These are phyloP conservation scores for Umimayanthus chanpuru DNA, from an alignment of 92 coral and sea anemone species.

Conservation along the genomic window DNA sequence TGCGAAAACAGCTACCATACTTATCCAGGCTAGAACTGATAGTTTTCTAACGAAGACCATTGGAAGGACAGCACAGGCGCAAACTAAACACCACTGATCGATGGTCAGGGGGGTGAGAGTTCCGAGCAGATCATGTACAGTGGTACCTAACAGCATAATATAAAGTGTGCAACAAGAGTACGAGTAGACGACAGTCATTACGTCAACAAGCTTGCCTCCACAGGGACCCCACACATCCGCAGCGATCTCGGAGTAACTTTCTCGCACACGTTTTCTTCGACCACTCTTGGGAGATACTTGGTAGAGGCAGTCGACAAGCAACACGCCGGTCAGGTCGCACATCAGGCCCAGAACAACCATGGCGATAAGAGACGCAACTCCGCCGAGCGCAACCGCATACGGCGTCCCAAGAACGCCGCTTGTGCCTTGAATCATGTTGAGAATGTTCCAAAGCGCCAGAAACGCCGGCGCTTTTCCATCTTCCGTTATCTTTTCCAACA, in stretches of 20 bases:
- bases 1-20: constrained; percentile 76
- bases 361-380: constrained; percentile 57
- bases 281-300: constrained; percentile 75
- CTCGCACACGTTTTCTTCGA: constrained; percentile 74
- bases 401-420: constrained; percentile 70
- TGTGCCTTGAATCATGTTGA: constrained; percentile 73
- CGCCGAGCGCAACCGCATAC: constrained; percentile 72
- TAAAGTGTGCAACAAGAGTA: constrained; percentile 57
- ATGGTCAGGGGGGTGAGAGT: constrained; percentile 37
- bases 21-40: constrained; percentile 76
- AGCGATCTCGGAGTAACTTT: constrained; percentile 80
- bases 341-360: constrained; percentile 61
- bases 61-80: constrained; percentile 58
- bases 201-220: constrained; percentile 75
- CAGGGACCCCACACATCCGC: constrained; percentile 83
- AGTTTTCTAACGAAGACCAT: constrained; percentile 64
- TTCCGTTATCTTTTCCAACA: constrained; percentile 63
- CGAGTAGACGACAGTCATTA: constrained; percentile 61
- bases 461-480: constrained; percentile 78
- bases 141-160: constrained; percentile 66
- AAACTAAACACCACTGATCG: constrained; percentile 67
- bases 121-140: constrained; percentile 52
- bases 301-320: constrained; percentile 74
- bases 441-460: constrained; percentile 76
- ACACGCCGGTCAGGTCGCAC: constrained; percentile 56